Base-by-base conservation (phyloP, 2,797 vertebrate genomes). In the Diceros bicornis region DNA sequence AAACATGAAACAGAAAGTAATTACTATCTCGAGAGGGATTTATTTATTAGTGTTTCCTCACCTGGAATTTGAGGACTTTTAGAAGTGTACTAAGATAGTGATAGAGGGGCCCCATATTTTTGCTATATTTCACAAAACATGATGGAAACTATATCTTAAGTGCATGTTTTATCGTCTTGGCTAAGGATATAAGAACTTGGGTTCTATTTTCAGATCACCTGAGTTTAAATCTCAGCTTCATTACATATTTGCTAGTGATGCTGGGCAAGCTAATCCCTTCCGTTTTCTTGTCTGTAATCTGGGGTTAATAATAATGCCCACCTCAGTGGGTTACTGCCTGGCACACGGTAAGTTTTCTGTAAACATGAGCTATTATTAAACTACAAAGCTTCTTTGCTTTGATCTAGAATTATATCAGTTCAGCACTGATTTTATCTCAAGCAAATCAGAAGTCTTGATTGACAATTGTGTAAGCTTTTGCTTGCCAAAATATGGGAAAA, bases 351-450 rank as follows among this genome's bases (percentile, higher is more conserved):
- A 84, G 12, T 4, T 94, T 83, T 88, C 50, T 57, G 37, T 66
- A 85, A 82, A 81, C 57, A 52, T 47, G 34, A 89, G 66, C 78
- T 74, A 27, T 88, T 91, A 52, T 27, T 94, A 85, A 94, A 89
- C 11, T 29, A 21, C 7, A 37, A 59, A 79, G 16, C 27, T 62
- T 57, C 64, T 91, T 83, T 91, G 50, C 44, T 92, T 96, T 92
- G 66, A 86, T 62, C 2, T 52, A 44, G 61, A 89, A n/a, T 94
- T 57, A 57, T 44, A 86, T 59, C 9, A 79, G 8, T 75, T 83
- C 9, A 64, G 18, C 47, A 64, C 44, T 74, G 18, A 83, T 89
- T 94, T 74, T 69, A 64, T 82, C 57, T 92, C 13, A 86, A 89
- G 86, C 55, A 91, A 52, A 86, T 91, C 4, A 47, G 57, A 93